Conservation (phyloP, 2,888 invertebrate genomes). For the Orchestes rusci region DNA sequence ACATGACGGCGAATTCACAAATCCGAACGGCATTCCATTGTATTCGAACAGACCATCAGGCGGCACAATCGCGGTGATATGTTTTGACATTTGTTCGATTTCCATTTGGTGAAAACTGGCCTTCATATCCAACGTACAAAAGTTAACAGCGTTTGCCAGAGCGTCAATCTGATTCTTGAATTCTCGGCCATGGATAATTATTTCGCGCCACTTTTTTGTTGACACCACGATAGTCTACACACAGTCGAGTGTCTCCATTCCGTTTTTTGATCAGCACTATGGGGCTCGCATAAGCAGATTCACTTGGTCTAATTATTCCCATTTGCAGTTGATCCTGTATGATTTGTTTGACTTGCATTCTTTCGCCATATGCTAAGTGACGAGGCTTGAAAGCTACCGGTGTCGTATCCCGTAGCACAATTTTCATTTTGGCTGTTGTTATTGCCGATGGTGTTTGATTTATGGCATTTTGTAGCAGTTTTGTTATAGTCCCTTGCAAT, state of each 20-base stretch:
- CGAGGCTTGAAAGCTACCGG: slow-evolving; percentile 24
- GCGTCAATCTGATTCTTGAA: slow-evolving; percentile 7
- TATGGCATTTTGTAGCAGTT: not conserved
- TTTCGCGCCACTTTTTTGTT: slow-evolving; percentile 2
- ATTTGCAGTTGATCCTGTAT: slow-evolving; percentile 11
- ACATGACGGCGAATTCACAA: slow-evolving; percentile 22
- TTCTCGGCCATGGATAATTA: slow-evolving; percentile 2
- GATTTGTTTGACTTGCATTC: slow-evolving; percentile 20
- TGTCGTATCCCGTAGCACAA: not conserved
- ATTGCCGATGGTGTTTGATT: not conserved
- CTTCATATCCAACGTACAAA: slow-evolving; percentile 7
- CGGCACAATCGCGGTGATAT: slow-evolving; percentile 23
- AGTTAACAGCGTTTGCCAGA: slow-evolving; percentile 5
- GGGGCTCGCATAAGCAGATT: slow-evolving; percentile 24
- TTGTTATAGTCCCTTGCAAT: not conserved
- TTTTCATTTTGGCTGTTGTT: not conserved
- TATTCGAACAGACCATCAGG: slow-evolving; percentile 24
- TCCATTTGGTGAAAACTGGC: slow-evolving; percentile 3
- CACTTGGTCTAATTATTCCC: slow-evolving; percentile 14
- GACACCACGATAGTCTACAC: slow-evolving; percentile 20
- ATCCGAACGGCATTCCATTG: slow-evolving; percentile 25
- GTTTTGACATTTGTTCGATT: slow-evolving; percentile 6
- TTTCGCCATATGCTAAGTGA: slow-evolving; percentile 22
- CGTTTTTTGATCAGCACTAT: slow-evolving; percentile 21
- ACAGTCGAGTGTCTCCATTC: slow-evolving; percentile 19